Base-by-base conservation (phyloP, 92 coral and sea anemone species). In the Zoanthus gigantus region DNA sequence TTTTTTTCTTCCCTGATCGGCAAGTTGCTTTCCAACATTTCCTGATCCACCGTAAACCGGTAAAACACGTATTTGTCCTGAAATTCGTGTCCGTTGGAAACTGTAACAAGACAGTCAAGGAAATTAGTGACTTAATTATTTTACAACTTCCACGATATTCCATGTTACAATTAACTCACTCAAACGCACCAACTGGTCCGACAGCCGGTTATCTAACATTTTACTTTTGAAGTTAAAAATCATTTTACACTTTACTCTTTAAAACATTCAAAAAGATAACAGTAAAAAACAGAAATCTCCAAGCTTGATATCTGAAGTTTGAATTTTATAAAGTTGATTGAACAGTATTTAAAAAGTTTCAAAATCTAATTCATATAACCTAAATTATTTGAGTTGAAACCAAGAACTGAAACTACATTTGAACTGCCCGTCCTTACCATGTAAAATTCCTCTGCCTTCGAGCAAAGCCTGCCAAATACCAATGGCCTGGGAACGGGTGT, bases 391-490 rank as follows among this genome's bases (percentile, higher is more conserved):
- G 42, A 37, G 42, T 4, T 37, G 42, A 37, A 37, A 37, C 4
- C 42, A 37, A 37, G 42, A 37, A 37, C 42, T 0, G 14, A 60
- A 37, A 17, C 5, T 15, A 14, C 29, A 8, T 32, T 58, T 8
- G 57, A 32, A 9, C 44, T 0, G 42, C 14, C 13, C 44, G 60
- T 9, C 45, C 61, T 63, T 69, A 93, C 96, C 98, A 37, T 93
- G 92, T 34, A 85, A 78, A 50, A 95, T 89, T 61, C 82, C 88
- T 30, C 90, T 92, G 76, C 83, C 98, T 82, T 95, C 98, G 8
- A 95, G 91, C 42, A 95, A 79, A 18, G 96, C 96, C 92, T 95
- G 98, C 73, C 93, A 89, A 86, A 90, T 87, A 44, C 93, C 87
- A 18, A 89, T 76, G 16, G 96, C 94, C 77, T 95, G 98, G 69